phyloP scores from a whole-genome alignment of 2,113 vertebrate species.

The Festucalex cinctus region DNA sequence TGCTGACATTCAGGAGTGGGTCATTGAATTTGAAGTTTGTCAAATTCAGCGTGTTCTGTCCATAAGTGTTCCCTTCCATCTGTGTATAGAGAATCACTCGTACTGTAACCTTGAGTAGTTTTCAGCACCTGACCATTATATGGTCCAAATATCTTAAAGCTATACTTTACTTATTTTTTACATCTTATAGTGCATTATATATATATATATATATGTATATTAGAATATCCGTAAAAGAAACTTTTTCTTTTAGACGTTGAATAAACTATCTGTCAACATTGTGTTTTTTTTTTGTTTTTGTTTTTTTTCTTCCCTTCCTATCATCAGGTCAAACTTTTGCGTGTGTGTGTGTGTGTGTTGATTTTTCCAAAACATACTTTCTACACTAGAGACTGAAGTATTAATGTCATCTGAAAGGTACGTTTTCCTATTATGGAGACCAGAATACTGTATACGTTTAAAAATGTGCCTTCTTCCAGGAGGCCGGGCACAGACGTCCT shows the following conservation, averaged over 20 bases:
- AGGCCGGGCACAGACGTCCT: no score
- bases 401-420: no score
- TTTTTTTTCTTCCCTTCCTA: no score
- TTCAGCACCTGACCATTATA: conserved; percentile 58
- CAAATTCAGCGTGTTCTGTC: conserved; percentile 16
- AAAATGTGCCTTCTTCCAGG: no score
- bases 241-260: neutral
- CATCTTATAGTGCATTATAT: neutral
- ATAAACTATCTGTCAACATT: neutral
- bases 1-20: conserved; percentile 20
- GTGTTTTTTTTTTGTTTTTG: no score
- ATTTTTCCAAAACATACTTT: no score
- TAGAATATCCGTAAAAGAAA: neutral
- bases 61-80: conserved; percentile 18
- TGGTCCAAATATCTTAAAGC: conserved; percentile 48
- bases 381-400: no score
- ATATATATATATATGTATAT: neutral
- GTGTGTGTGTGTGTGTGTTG: no score
- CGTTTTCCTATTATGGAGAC: no score
- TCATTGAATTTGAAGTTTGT: conserved; percentile 15
- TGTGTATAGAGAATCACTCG: conserved; percentile 36
- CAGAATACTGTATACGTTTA: no score
- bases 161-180: conserved; percentile 11
- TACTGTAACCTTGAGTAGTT: conserved; percentile 53
- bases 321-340: no score